Conservation (phyloP, 2,797 vertebrate genomes). For the Etheostoma nigrum region DNA sequence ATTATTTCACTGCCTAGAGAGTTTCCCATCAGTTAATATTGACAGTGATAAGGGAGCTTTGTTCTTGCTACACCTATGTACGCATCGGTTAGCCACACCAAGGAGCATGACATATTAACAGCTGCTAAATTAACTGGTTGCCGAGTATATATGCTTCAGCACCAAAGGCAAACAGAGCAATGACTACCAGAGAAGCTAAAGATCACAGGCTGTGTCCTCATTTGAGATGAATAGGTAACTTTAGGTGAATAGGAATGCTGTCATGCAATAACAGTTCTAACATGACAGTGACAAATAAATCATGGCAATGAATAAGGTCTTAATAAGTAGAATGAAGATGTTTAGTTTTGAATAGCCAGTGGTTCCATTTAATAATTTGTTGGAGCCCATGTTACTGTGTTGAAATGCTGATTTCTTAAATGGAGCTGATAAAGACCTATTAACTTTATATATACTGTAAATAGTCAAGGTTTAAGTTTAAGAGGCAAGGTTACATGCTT, state of each 20-base stretch:
- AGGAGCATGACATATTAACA: constrained; percentile 19
- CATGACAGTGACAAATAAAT: background rate
- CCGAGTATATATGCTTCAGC: constrained; percentile 5
- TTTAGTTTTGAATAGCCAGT: no score
- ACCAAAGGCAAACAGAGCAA: constrained; percentile 45
- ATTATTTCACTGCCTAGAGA: constrained; percentile 59
- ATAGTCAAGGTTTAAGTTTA: no score
- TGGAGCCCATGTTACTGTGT: background rate
- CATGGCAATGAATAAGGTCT: background rate
- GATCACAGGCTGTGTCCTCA: background rate
- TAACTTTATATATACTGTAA: background rate
- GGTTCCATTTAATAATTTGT: background rate
- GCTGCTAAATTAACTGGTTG: constrained; percentile 41
- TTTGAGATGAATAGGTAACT: constrained; percentile 14
- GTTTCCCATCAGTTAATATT: constrained; percentile 71
- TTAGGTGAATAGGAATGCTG: background rate
- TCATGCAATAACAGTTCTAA: background rate
- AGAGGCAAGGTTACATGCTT: background rate
- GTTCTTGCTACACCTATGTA: constrained; percentile 41
- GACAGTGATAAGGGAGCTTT: constrained; percentile 51
- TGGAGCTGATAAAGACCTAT: background rate
- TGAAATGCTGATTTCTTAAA: background rate
- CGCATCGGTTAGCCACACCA: background rate
- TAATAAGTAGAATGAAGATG: background rate
- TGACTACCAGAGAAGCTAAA: constrained; percentile 12